Percentiles rank a stretch among this genome's conserved stretches.
These are phyloP conservation scores for Lutjanus erythropterus DNA, from an alignment of 2,113 vertebrate genomes.

Conservation along the genomic window DNA sequence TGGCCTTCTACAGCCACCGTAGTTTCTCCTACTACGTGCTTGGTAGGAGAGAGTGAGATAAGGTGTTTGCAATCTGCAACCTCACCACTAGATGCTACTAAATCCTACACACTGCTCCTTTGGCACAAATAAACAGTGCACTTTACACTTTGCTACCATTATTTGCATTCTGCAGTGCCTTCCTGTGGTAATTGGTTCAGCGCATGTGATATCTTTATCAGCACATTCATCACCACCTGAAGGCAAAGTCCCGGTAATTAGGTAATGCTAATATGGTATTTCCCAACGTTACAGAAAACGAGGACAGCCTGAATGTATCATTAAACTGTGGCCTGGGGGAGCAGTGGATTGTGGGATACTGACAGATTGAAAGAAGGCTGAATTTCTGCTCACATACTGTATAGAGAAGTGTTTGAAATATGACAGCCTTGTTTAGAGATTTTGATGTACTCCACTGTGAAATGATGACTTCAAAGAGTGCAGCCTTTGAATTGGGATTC, in stretches of 20 bases:
- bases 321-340: not conserved
- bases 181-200: not conserved
- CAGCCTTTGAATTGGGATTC: not conserved
- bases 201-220: not conserved
- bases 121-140: not conserved
- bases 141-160: not conserved
- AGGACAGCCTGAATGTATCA: not conserved
- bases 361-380: not conserved
- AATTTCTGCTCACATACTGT: not conserved
- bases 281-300: not conserved
- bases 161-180: not conserved
- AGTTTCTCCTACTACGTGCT: no score
- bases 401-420: not conserved
- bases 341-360: not conserved
- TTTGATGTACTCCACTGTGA: constrained; percentile 18
- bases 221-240: not conserved
- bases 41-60: no score
- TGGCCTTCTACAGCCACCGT: no score
- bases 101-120: no score
- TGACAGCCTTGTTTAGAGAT: not conserved
- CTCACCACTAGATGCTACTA: no score
- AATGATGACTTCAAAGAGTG: constrained; percentile 17
- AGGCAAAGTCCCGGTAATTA: not conserved
- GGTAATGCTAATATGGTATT: not conserved
- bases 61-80: no score